Evolutionary conservation across 2,888 invertebrate species (phyloP).

Genomic region (Rutpela maculata): DNA sequence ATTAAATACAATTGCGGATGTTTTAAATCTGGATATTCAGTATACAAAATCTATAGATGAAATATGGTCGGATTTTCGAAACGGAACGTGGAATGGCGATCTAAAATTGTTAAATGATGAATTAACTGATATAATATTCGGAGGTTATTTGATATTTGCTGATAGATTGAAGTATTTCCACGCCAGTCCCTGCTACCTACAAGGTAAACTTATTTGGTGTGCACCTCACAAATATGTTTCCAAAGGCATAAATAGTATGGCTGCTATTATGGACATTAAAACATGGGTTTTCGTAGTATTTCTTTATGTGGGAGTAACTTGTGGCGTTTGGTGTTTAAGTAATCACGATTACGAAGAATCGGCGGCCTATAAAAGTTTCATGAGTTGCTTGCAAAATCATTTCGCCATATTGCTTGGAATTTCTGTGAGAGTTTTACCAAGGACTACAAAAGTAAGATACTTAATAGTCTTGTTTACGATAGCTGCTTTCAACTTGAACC

Average conservation of each 20-base stretch:
- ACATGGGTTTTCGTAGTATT: neutral
- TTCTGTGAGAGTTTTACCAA: neutral
- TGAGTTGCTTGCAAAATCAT: neutral
- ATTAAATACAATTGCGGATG: neutral
- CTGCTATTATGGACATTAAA: no score
- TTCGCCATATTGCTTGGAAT: neutral
- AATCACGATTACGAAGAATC: neutral
- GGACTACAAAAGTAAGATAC: conserved; percentile 4
- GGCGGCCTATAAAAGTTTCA: neutral
- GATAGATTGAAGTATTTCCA: neutral
- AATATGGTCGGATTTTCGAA: neutral
- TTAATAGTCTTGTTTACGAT: neutral
- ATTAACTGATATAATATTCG: conserved; percentile 8
- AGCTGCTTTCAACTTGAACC: neutral
- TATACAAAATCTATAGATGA: neutral
- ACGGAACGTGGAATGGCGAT: neutral
- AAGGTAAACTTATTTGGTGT: conserved; percentile 12
- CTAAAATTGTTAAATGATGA: neutral
- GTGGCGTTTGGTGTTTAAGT: conserved; percentile 5
- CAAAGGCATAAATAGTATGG: neutral
- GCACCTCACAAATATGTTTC: neutral
- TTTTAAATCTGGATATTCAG: conserved; percentile 1
- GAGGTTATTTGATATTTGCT: neutral
- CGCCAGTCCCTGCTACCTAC: neutral
- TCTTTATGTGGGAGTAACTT: neutral